Evolutionary conservation across 2,888 invertebrate species (phyloP).

Genomic region (Orthosia incerta): DNA sequence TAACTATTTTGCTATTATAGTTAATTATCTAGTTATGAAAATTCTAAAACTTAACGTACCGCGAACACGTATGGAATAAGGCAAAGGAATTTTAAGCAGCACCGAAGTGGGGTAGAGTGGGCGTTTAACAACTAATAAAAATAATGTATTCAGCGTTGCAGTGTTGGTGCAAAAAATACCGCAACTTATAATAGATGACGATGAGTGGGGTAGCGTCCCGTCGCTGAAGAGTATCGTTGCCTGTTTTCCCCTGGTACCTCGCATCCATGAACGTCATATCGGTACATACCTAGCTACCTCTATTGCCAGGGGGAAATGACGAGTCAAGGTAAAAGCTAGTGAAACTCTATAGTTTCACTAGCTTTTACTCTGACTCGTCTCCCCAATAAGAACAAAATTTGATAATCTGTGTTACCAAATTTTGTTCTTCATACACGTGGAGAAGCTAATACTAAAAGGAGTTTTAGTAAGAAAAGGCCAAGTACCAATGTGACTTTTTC

Average conservation of each 20-base stretch:
- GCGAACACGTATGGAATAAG: slow-evolving; percentile 37
- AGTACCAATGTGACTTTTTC: too few relatives aligned
- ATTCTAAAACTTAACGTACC: slow-evolving; percentile 30
- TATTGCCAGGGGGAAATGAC: slow-evolving; percentile 20
- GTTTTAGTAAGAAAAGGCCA: background rate
- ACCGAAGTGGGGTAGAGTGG: slow-evolving; percentile 24
- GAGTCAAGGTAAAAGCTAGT: slow-evolving; percentile 41
- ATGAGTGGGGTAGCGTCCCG: slow-evolving; percentile 46
- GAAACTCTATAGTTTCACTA: slow-evolving; percentile 39
- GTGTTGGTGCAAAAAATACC: slow-evolving; percentile 41
- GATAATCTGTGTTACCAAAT: slow-evolving; percentile 59
- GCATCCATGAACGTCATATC: slow-evolving; percentile 27
- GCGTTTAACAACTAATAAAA: slow-evolving; percentile 47
- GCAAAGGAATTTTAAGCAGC: slow-evolving; percentile 38
- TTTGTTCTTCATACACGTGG: background rate
- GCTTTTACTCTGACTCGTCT: too few relatives aligned
- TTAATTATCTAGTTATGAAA: slow-evolving; percentile 49
- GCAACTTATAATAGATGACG: slow-evolving; percentile 48
- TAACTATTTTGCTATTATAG: slow-evolving; percentile 4
- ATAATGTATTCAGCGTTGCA: slow-evolving; percentile 44
- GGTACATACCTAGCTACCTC: slow-evolving; percentile 25
- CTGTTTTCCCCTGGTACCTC: slow-evolving; percentile 42
- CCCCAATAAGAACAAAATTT: too few relatives aligned
- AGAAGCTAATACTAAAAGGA: background rate
- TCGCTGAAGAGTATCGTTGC: slow-evolving; percentile 42